Conservation (phyloP, 2,113 vertebrate species). For the Cardinalis cardinalis region DNA sequence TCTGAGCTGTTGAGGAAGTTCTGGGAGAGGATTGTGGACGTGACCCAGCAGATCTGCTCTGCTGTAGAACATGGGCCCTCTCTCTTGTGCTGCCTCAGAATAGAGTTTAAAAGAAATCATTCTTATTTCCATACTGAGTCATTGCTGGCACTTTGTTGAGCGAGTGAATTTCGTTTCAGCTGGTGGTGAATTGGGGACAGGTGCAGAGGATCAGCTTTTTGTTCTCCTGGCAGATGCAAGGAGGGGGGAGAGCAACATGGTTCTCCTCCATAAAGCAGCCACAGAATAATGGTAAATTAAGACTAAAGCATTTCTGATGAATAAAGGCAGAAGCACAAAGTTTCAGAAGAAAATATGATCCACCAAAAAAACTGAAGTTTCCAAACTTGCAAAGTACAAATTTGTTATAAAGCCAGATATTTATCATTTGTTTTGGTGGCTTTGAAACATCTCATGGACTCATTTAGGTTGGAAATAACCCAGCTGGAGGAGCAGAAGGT, state of each 20-base stretch:
- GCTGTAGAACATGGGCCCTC: fast-evolving
- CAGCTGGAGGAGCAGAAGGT: not conserved
- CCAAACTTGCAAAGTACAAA: not conserved
- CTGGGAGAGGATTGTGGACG: not conserved
- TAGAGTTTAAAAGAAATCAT: not conserved
- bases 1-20: not conserved
- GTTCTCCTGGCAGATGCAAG: slow-evolving; percentile 19
- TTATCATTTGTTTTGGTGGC: not conserved
- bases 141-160: slow-evolving; percentile 22
- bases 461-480: not conserved
- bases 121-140: slow-evolving; percentile 51
- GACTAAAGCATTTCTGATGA: slow-evolving; percentile 1
- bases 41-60: not conserved
- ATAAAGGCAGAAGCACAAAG: not conserved
- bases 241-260: not conserved
- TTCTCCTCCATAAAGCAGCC: not conserved
- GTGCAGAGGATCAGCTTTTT: slow-evolving; percentile 37
- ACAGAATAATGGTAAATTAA: slow-evolving; percentile 28
- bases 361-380: not conserved
- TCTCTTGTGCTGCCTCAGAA: not conserved
- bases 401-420: not conserved
- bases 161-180: not conserved
- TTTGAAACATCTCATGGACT: not conserved
- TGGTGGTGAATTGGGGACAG: slow-evolving; percentile 31
- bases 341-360: not conserved